Conservation (phyloP, 2,797 vertebrate genomes). For the Poeciliopsis presidionis region DNA sequence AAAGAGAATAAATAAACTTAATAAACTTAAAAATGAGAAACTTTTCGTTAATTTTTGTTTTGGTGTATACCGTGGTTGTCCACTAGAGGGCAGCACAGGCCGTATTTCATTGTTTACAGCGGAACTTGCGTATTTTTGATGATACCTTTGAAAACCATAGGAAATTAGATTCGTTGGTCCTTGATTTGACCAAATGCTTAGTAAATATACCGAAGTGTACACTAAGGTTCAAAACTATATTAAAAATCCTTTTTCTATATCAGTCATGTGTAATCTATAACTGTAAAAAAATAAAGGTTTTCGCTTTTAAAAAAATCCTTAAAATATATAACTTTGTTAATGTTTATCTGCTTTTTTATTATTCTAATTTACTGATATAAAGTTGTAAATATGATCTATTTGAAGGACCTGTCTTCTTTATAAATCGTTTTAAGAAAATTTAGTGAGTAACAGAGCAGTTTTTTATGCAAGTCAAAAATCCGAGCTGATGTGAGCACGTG, state of each 20-base stretch:
- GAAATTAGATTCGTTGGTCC: not conserved
- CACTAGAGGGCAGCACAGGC: slow-evolving; percentile 34
- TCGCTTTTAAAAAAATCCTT: not conserved
- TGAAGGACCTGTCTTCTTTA: not conserved
- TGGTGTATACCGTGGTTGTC: not conserved
- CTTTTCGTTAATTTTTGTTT: not conserved
- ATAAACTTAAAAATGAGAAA: not conserved
- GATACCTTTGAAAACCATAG: not conserved
- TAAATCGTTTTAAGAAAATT: not conserved
- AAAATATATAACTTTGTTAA: not conserved
- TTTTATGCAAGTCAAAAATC: not conserved
- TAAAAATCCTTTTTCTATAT: not conserved
- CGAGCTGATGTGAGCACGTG: not conserved
- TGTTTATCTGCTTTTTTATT: not conserved
- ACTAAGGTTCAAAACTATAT: not conserved
- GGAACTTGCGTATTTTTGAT: slow-evolving; percentile 60
- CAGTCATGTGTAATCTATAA: not conserved
- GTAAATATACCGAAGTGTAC: too few relatives aligned
- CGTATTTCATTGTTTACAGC: slow-evolving; percentile 16
- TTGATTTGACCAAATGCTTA: too few relatives aligned
- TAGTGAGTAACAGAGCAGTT: not conserved
- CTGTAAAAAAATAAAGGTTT: not conserved
- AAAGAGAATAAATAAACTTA: slow-evolving; percentile 36
- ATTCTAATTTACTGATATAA: not conserved
- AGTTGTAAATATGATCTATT: not conserved